Base-by-base conservation (phyloP, 2,797 vertebrate species). In the Sus cebifrons region DNA sequence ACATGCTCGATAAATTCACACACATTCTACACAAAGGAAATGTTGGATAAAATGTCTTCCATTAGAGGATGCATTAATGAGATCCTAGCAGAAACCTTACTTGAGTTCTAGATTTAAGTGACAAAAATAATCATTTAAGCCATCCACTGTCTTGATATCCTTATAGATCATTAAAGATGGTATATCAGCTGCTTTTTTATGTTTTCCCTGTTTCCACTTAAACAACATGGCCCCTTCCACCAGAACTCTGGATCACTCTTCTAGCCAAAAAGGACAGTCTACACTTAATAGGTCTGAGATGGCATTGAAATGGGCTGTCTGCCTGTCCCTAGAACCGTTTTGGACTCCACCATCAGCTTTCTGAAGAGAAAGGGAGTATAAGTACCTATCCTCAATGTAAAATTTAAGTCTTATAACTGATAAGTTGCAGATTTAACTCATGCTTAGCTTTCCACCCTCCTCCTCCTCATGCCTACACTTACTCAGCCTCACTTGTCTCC, bases 81-180 rank as follows among this genome's bases (percentile, higher is more conserved):
- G 64, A 40, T 87, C 52, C n/a, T 83, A 95, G 73, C 44, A 93
- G 77, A 88, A 96, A 62, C 21, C 36, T 91, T 79, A 60, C 36
- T 81, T 93, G 89, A 96, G 70, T 89, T 93, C 83, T 96, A 93
- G 60, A 84, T 70, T 81, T 84, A 88, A n/a, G 93, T 52, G 32
- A 68, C 79, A 95, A 89, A 65, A 87, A 70, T 23, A 79, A 95
- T 94, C 71, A 71, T 49, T 89, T 93, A 93, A 74, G 16, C 23
- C 85, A 21, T 25, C 4, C 0, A 8, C 29, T 67, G 0, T 60
- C 71, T 97, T 86, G 20, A 73, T 94, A 32, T 81, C 74, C 56
- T 77, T 32, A 10, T 64, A 23, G 77, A 54, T 68, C 58, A 44
- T 52, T 95, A 92, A 90, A 49, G 54, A 74, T 21, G 17, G 49